Base-by-base conservation (phyloP, 2,113 vertebrate species). In the Amphiprion percula region DNA sequence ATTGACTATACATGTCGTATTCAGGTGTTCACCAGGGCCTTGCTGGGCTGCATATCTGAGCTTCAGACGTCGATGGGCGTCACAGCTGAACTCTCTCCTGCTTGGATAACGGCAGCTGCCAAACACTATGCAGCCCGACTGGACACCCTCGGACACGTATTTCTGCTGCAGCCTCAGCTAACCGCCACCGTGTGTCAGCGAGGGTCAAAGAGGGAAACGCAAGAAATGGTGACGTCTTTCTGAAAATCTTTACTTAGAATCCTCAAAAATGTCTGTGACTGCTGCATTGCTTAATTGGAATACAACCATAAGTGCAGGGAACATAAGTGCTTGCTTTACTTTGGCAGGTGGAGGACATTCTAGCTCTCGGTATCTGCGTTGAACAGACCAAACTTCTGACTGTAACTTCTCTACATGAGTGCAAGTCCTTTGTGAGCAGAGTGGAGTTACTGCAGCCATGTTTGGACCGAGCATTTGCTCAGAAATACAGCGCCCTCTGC, bases 401-500 rank as follows among this genome's bases (percentile, higher is more conserved):
- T 1, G 4, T 94, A 41, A 79, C 56, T 4, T 92, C 91, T 0
- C 11, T 90, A 52, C 12, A 63, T 2, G 81, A 91, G 37, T 94
- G 94, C 1, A 9, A 30, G 59, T 15, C 19, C 15, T 91, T 95
- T 23, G 74, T 94, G 73, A 70, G 30, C 64, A 66, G 81, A 49
- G 88, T 94, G 81, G 90, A 93, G 78, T 47, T 90, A 3, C 70
- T 94, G 33, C 94, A 94, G 79, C 91, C 94, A 0, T 94, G 93
- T 68, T 59, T 94, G 15, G 91, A 95, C 53, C 62, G 91, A 81
- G 90, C 63, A 0, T 90, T 92, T 1, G 67, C 84, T 58, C 74
- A 78, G 52, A 91, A 66, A 3, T 95, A 93, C 84, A 61, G 81
- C 0, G 5, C 83, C 49, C 84, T 94, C 62, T 95, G 93, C 46